These are phyloP conservation scores for Loxodonta africana DNA, from an alignment of 2,113 vertebrate species.

Conservation along the genomic window DNA sequence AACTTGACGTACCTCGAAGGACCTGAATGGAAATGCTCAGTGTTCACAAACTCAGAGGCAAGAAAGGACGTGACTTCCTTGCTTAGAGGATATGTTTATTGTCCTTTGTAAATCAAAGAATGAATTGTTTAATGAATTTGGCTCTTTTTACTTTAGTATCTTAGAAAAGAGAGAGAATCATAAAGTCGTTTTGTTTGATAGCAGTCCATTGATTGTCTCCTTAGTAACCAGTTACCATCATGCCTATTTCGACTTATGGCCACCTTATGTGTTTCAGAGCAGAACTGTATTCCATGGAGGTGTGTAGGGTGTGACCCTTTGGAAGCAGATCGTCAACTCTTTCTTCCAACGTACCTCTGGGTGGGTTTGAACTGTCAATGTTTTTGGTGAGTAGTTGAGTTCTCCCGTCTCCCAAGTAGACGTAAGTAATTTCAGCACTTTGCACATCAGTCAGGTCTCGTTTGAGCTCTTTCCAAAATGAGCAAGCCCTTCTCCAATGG, in stretches of 20 bases:
- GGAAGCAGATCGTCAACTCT: neutral
- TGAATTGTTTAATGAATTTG: constrained; percentile 85
- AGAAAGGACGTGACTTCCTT: constrained; percentile 81
- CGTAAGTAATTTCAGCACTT: constrained; percentile 70
- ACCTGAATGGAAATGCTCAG: constrained; percentile 20
- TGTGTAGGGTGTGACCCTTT: neutral
- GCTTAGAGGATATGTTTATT: constrained; percentile 80
- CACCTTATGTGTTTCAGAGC: neutral
- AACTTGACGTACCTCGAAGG: constrained; percentile 47
- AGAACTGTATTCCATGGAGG: neutral
- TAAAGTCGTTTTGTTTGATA: constrained; percentile 68
- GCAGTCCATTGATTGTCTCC: constrained; percentile 68
- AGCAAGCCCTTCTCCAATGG: constrained; percentile 3
- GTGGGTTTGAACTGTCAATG: neutral
- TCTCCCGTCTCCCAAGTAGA: constrained; percentile 66
- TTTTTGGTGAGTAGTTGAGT: neutral
- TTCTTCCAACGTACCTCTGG: neutral
- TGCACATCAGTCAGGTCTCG: constrained; percentile 73
- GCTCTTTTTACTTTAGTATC: constrained; percentile 77
- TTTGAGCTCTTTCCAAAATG: constrained; percentile 75
- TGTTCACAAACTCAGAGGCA: constrained; percentile 76
- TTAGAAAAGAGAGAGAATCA: constrained; percentile 8
- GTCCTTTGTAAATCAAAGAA: constrained; percentile 83
- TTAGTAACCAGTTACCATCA: neutral
- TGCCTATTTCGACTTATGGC: neutral